phyloP scores from a whole-genome alignment of 1,140 invertebrate species.

The Heliconius nattereri region DNA sequence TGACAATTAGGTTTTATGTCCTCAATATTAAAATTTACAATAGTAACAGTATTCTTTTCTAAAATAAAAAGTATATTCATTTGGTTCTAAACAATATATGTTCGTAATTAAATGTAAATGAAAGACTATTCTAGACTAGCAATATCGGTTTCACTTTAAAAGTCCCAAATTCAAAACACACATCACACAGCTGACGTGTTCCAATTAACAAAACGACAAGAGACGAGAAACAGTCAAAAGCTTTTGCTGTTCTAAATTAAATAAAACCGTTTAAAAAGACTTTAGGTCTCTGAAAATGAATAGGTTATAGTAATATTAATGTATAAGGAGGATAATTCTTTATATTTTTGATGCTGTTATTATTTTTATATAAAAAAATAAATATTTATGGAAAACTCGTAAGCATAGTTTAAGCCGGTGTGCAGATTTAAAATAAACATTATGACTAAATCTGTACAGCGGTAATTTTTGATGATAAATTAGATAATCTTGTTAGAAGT shows the following conservation, averaged over 20 bases:
- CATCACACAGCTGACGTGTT: constrained; percentile 10
- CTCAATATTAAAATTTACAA: no score
- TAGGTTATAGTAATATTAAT: background rate
- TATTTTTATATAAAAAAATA: no score
- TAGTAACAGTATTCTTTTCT: no score
- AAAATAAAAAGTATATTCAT: background rate
- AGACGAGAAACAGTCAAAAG: constrained; percentile 16
- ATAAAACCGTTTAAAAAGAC: no score
- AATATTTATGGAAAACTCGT: no score
- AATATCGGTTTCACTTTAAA: constrained; percentile 9
- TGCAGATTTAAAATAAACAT: no score
- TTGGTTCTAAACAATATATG: background rate
- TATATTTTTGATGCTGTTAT: no score
- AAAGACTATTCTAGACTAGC: background rate
- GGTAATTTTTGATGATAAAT: no score
- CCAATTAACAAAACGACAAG: constrained; percentile 19
- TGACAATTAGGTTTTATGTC: no score
- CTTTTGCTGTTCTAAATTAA: constrained; percentile 4
- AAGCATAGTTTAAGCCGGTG: no score
- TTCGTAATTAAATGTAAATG: background rate
- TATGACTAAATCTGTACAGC: no score
- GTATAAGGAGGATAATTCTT: background rate
- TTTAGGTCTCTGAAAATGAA: background rate
- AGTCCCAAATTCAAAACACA: constrained; percentile 17
- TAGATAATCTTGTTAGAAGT: no score